Conservation (phyloP, 2,888 invertebrate species). For the Rhingia campestris region DNA sequence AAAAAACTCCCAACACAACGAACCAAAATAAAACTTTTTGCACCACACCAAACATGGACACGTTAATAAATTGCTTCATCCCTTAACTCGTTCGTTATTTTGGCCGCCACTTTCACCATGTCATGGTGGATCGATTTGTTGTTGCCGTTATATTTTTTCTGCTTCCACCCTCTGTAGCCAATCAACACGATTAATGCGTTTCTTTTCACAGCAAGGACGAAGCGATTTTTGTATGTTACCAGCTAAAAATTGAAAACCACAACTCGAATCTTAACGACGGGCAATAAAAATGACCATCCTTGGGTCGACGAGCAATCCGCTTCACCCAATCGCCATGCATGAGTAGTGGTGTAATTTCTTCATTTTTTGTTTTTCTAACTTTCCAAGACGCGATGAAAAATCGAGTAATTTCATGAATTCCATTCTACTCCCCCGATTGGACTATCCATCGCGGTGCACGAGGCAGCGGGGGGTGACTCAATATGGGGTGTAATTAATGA, state of each 20-base stretch:
- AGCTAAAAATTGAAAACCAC: constrained; percentile 67
- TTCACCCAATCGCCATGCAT: constrained; percentile 6
- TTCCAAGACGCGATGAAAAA: constrained; percentile 70
- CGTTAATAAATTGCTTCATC: constrained; percentile 45
- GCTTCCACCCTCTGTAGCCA: background rate
- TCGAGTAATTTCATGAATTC: constrained; percentile 66
- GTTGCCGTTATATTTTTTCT: constrained; percentile 6
- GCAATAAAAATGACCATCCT: constrained; percentile 67
- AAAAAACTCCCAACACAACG: background rate
- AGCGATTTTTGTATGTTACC: constrained; percentile 10
- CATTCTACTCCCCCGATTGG: constrained; percentile 40
- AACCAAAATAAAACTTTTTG: constrained; percentile 20
- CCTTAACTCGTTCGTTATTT: constrained; percentile 61
- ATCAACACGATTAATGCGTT: constrained; percentile 58
- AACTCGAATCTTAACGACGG: constrained; percentile 60
- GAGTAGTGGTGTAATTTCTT: constrained; percentile 49
- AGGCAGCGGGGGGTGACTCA: constrained; percentile 17
- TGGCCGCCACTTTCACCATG: constrained; percentile 56
- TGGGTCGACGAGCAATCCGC: constrained; percentile 13
- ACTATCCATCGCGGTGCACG: constrained; percentile 11
- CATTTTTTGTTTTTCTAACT: constrained; percentile 35
- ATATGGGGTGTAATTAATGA: constrained; percentile 71
- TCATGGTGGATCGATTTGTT: constrained; percentile 61
- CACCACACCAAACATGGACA: constrained; percentile 26
- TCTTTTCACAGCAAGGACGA: constrained; percentile 22